Conservation (phyloP, 2,797 vertebrate species). For the Pangasius mekongensis region DNA sequence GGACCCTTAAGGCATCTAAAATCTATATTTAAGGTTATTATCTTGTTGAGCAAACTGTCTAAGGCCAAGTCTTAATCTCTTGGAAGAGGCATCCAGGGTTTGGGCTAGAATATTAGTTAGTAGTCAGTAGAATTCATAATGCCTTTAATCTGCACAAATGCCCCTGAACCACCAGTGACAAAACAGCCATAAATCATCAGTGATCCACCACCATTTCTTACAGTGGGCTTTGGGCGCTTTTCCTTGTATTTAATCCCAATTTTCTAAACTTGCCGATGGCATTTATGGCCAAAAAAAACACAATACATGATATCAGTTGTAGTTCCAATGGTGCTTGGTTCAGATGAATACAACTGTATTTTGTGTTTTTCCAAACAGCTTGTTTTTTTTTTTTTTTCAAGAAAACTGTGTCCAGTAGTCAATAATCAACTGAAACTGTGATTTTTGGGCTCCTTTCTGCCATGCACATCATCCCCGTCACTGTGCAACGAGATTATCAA, state of each 20-base stretch:
- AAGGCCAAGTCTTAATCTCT: background rate
- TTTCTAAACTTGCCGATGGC: background rate
- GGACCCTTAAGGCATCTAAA: background rate
- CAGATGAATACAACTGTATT: background rate
- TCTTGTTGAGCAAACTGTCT: background rate
- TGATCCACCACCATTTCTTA: background rate
- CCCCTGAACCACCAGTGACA: background rate
- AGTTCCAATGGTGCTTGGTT: background rate
- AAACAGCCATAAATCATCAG: background rate
- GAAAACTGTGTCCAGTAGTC: background rate
- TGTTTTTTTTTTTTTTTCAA: too few relatives aligned
- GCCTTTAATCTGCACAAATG: background rate
- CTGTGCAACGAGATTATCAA: too few relatives aligned
- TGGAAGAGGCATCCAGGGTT: background rate
- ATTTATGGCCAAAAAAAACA: background rate
- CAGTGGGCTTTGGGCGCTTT: too few relatives aligned
- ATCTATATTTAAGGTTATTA: background rate
- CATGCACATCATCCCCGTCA: background rate
- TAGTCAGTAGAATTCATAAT: background rate
- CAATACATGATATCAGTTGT: background rate
- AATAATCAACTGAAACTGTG: background rate
- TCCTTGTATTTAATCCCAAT: too few relatives aligned
- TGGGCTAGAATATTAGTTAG: background rate
- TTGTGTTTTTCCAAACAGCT: background rate
- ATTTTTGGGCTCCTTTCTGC: background rate